Conservation (phyloP, 2,113 vertebrate genomes). For the Okapia johnstoni region DNA sequence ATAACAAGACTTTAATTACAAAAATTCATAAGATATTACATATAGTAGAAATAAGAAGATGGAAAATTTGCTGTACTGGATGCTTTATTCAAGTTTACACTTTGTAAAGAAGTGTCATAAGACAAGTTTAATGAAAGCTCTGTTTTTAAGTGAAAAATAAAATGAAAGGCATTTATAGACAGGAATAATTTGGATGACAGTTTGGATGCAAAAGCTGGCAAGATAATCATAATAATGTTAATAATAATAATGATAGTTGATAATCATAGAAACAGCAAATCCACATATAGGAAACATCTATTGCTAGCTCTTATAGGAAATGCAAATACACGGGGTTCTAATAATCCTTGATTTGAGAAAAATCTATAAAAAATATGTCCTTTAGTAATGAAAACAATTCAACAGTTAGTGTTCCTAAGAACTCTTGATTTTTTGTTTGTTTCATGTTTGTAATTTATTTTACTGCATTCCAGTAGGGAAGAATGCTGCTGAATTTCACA, state of each 20-base stretch:
- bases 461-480: neutral
- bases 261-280: neutral
- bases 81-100: neutral
- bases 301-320: neutral
- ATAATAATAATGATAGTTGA: neutral
- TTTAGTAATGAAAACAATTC: neutral
- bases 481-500: neutral
- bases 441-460: neutral
- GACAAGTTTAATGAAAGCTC: neutral
- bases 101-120: neutral
- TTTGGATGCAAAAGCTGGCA: neutral
- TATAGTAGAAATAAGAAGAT: neutral
- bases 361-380: neutral
- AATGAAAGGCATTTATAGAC: neutral
- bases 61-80: neutral
- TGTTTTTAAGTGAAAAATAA: neutral
- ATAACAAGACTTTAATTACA: neutral
- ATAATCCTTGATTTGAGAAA: neutral
- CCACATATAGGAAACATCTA: neutral
- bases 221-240: neutral
- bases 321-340: neutral
- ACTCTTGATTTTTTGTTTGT: neutral
- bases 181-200: neutral
- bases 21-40: neutral
- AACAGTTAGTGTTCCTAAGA: neutral